A percentile compares a stretch with the other conserved stretches of the same genome.
phyloP scores from a whole-genome alignment of 2,113 vertebrate species.

The Actenoides hombroni region DNA sequence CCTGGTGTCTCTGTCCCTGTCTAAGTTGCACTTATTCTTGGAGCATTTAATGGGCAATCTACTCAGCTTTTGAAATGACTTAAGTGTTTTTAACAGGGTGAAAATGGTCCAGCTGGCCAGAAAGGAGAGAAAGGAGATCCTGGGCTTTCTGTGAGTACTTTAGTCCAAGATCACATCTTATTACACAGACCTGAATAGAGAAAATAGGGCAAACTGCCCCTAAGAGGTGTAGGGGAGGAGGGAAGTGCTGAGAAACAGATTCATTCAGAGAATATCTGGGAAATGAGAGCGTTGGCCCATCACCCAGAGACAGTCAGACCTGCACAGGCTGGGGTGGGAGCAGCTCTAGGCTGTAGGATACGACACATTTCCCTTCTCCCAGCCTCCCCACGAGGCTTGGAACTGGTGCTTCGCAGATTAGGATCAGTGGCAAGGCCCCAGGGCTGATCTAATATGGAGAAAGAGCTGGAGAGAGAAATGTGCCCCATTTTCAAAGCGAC shows the following conservation, averaged over 20 bases:
- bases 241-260: background rate
- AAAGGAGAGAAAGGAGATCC: slow-evolving; percentile 88
- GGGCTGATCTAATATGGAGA: background rate
- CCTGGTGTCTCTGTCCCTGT: background rate
- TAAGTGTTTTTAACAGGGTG: slow-evolving; percentile 73
- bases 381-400: background rate
- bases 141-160: slow-evolving; percentile 80
- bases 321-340: background rate
- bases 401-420: background rate
- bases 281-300: background rate
- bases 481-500: background rate
- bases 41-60: background rate
- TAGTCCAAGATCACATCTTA: background rate
- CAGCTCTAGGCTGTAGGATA: background rate
- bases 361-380: background rate
- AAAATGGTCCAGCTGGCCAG: slow-evolving; percentile 71
- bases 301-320: background rate
- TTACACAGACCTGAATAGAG: background rate
- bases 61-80: background rate
- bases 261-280: background rate
- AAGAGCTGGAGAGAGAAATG: background rate
- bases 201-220: background rate
- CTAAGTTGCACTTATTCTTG: background rate
- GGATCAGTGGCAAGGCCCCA: background rate
- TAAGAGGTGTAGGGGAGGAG: background rate